These are phyloP conservation scores for Drosophila littoralis DNA, from an alignment of 1,140 invertebrate species.

Conservation along the genomic window DNA sequence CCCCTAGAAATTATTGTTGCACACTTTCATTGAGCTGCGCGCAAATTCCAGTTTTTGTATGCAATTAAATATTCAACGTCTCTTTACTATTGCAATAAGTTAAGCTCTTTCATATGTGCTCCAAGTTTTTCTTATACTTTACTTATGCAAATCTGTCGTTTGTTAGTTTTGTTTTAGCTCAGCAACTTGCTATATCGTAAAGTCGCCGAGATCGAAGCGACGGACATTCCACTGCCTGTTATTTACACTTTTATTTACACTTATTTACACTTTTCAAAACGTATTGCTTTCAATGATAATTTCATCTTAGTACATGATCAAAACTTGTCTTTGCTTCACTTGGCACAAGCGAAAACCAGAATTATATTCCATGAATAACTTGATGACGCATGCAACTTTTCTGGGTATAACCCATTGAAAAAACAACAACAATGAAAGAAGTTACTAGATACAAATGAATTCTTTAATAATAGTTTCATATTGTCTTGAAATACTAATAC, in stretches of 20 bases:
- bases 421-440: neutral
- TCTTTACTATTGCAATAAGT: neutral
- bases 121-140: neutral
- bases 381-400: neutral
- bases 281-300: no score
- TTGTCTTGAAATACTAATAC: neutral
- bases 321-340: neutral
- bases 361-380: neutral
- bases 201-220: no score
- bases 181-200: no score
- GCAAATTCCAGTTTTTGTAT: conserved; percentile 12
- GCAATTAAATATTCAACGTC: neutral
- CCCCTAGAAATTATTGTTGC: neutral
- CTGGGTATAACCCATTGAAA: conserved; percentile 2
- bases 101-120: neutral
- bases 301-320: no score
- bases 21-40: neutral
- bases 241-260: no score
- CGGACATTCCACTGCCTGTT: no score
- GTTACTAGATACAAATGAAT: neutral
- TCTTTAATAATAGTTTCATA: neutral
- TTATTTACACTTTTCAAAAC: no score
- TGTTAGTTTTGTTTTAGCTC: no score
- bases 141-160: no score
- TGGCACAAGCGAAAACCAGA: neutral